Percentiles rank a stretch among this genome's conserved stretches.
These are phyloP conservation scores for Semicossyphus pulcher DNA, from an alignment of 2,113 vertebrate species.

Conservation along the genomic window DNA sequence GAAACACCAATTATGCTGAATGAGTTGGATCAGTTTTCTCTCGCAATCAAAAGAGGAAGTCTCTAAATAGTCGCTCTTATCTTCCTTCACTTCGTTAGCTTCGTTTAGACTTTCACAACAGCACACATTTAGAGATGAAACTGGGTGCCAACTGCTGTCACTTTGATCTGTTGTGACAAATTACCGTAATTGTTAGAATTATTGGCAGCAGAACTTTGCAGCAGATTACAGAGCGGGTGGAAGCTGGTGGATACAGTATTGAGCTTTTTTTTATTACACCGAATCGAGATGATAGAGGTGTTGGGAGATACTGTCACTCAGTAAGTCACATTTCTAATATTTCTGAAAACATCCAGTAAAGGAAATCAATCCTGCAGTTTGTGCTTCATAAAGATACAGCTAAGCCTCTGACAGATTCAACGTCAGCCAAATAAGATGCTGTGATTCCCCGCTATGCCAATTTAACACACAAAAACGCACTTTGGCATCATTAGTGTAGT, in stretches of 20 bases:
- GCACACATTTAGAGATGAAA: background rate
- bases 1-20: slow-evolving; percentile 2
- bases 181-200: background rate
- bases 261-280: slow-evolving; percentile 10
- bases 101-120: background rate
- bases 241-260: slow-evolving; percentile 2
- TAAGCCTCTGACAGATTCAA: slow-evolving; percentile 32
- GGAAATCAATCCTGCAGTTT: background rate
- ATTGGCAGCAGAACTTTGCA: background rate
- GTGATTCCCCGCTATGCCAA: background rate
- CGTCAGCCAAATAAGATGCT: slow-evolving; percentile 9
- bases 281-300: background rate
- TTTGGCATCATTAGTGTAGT: background rate
- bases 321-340: slow-evolving; percentile 28
- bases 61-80: background rate
- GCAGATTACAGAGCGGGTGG: slow-evolving; percentile 5
- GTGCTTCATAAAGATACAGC: slow-evolving; percentile 3
- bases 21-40: background rate
- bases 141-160: background rate
- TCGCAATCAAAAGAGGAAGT: background rate
- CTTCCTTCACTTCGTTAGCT: background rate
- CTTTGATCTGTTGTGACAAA: background rate
- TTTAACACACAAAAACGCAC: slow-evolving; percentile 3
- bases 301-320: slow-evolving; percentile 12
- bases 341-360: slow-evolving; percentile 5